These are phyloP conservation scores for Anguilla obscura DNA, from an alignment of 2,797 vertebrate genomes.

Conservation along the genomic window DNA sequence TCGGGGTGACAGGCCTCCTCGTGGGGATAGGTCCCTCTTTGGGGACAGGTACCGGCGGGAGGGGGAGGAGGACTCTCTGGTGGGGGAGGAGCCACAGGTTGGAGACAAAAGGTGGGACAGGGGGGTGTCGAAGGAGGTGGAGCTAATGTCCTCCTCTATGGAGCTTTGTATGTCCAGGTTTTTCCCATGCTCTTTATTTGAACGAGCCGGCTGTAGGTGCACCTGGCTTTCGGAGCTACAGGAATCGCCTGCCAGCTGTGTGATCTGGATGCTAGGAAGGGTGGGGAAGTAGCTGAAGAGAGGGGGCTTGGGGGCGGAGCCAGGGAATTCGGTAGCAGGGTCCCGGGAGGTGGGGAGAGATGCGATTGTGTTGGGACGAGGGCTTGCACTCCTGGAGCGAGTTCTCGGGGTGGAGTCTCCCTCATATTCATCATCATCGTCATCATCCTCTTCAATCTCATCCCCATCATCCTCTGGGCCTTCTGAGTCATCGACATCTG, in stretches of 20 bases:
- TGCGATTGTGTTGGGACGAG: constrained; percentile 82
- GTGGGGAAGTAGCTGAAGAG: constrained; percentile 79
- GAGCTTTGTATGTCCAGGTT: constrained; percentile 68
- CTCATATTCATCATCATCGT: constrained; percentile 93
- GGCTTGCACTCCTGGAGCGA: constrained; percentile 92
- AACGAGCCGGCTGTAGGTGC: constrained; percentile 68
- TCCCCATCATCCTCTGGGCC: constrained; percentile 88
- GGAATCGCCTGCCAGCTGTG: constrained; percentile 74
- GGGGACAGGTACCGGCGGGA: constrained; percentile 89
- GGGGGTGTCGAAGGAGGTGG: constrained; percentile 86
- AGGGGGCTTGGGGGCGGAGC: constrained; percentile 73
- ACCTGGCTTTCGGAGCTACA: constrained; percentile 73
- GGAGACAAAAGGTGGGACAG: constrained; percentile 90
- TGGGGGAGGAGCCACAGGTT: constrained; percentile 87
- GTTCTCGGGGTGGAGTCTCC: constrained; percentile 93
- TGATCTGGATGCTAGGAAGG: constrained; percentile 79
- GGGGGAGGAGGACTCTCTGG: constrained; percentile 86
- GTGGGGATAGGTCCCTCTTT: constrained; percentile 86
- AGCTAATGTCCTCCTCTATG: constrained; percentile 84
- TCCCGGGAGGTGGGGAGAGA: constrained; percentile 73
- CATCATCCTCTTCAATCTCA: constrained; percentile 92
- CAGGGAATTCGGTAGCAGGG: constrained; percentile 65
- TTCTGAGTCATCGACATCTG: constrained; percentile 92
- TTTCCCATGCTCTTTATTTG: constrained; percentile 55
- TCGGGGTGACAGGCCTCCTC: constrained; percentile 86